phyloP scores from a whole-genome alignment of 2,113 vertebrate species.

The Neomonachus schauinslandi region DNA sequence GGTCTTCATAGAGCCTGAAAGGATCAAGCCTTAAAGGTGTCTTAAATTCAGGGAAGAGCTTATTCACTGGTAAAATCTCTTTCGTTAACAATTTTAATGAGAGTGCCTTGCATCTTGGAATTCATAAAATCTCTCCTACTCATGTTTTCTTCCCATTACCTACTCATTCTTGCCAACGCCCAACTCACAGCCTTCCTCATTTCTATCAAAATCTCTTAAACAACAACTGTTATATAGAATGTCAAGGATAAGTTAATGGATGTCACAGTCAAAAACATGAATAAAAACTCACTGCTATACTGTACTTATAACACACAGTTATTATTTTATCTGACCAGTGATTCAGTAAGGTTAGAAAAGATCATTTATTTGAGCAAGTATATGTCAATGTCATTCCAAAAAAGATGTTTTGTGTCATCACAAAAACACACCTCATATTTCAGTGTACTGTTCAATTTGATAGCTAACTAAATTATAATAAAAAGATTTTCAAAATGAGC shows the following conservation, averaged over 20 bases:
- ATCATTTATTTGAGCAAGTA: background rate
- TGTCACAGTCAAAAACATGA: background rate
- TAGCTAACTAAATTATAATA: background rate
- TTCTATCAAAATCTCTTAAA: background rate
- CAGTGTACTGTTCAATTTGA: background rate
- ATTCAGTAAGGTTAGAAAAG: background rate
- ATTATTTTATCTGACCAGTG: background rate
- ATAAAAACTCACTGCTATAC: background rate
- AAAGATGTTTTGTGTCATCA: background rate
- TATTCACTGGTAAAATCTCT: background rate
- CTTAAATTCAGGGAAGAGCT: background rate
- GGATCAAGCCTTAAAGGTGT: background rate
- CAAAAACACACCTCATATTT: background rate
- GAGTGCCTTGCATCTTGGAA: background rate
- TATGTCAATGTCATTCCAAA: background rate
- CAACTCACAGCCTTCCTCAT: background rate
- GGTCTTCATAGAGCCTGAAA: background rate
- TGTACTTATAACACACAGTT: background rate
- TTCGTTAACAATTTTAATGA: background rate
- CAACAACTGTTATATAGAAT: background rate
- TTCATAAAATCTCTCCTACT: background rate
- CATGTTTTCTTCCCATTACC: background rate
- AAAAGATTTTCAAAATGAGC: background rate
- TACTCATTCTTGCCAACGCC: background rate
- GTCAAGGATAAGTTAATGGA: background rate